Base-by-base conservation (phyloP, 1,140 invertebrate genomes). In the Venturia canescens region DNA sequence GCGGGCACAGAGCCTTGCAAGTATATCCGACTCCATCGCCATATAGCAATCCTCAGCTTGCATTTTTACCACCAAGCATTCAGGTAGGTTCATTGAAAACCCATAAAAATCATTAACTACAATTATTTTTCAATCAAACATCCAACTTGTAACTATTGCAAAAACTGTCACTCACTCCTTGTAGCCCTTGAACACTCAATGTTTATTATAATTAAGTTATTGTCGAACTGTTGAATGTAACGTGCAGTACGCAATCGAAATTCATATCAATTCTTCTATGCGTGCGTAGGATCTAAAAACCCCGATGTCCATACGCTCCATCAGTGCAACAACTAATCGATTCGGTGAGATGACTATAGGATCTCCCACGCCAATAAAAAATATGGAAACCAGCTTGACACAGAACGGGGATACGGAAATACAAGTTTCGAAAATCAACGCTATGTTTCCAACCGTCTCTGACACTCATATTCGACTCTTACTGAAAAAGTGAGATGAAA, bases 401-500 rank as follows among this genome's bases (percentile, higher is more conserved):
- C 93, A 94, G 50, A 87, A 93, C 70, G 92, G 93, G 6, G 95
- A 96, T 78, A 93, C 93, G 4, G 96, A 96, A 84, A 93, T 94
- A 4, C 93, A 96, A 79, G 95, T 97, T 21, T 93, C 94, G 38
- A 97, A 97, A 91, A 96, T 98, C 83, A 95, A 96, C 89, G 94
- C 96, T n/a, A 96, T 97, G 94, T 98, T 98, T 90, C 97, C 97
- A 16, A 98, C 97, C 11, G 97, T 97, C 50, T 95, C 96, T 70
- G 97, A 98, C 87, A 95, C 95, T 31, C 97, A 98, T 86, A 97
- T 98, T 85, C 95, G 95, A 85, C 93, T 97, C 79, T 93, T 98
- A 80, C 90, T 98, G 29, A 97, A 97, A 90, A 97, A 98, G 97
- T 98, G 50, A 80, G 83, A 75, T 77, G 72, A 81, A 57, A 80